Evolutionary conservation across 2,888 invertebrate species (phyloP), one percentile per base, ranked within the genome.

Genomic region (Cheilosia impressa): DNA sequence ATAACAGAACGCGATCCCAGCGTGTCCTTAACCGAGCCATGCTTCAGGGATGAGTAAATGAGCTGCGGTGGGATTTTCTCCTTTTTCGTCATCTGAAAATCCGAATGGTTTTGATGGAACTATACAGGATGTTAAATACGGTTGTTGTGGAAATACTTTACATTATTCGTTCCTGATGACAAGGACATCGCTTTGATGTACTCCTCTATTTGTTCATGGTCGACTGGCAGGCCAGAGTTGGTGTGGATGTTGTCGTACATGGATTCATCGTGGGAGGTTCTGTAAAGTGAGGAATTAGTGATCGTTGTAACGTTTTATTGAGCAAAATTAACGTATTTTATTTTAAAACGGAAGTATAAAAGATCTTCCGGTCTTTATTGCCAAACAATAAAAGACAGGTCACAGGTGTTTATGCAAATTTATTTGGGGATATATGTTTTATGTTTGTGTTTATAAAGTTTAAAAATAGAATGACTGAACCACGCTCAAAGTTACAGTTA

Each of bases 101-200:
- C 6, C 24, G 19, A 45, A 34, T 13, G 9, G 1, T 5, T 34
- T 45, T n/a, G n/a, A 24, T 63, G 45, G 43, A 53, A 63, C 34
- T 55, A 22, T 22, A 3, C 19, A 10, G 19, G 1, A 53, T 22
- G n/a, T 4, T 13, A 17, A 27, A 43, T 6, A 17, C 4, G 5
- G 0, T 9, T 13, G 10, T 71, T 62, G 45, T 22, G 17, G 17
- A 45, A 60, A 47, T 38, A n/a, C 38, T 17, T 75, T 79, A 92
- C 92, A 87, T 91, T 91, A 58, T 91, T 91, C 47, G 85, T 90
- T 73, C 89, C 89, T 10, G 87, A 71, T 43, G 88, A 89, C 10
- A 90, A 60, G 2, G 91, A 90, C 90, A 92, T 90, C 0, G 91
- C 89, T 75, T 91, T 92, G 15, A 92, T 90, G 68, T 92, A 92